phyloP scores from a whole-genome alignment of 2,797 vertebrate genomes.

The Neoniphon sammara region DNA sequence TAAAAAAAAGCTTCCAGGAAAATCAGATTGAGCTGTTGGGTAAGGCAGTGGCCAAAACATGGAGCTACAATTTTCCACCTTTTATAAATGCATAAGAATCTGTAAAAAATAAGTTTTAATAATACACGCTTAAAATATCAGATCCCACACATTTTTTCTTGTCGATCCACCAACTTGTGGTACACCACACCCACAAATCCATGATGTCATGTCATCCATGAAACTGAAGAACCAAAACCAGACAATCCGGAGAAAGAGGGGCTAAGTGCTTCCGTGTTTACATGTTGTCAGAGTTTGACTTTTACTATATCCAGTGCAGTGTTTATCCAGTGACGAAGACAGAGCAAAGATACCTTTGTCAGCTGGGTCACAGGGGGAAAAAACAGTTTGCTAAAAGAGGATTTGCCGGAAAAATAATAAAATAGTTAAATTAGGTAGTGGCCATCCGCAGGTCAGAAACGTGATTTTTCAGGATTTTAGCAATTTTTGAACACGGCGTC shows the following conservation, averaged over 20 bases:
- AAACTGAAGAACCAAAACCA: slow-evolving; percentile 1
- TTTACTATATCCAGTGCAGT: slow-evolving; percentile 50
- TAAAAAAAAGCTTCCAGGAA: slow-evolving; percentile 22
- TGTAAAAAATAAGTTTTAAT: slow-evolving; percentile 89
- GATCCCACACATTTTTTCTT: slow-evolving; percentile 12
- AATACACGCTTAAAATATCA: slow-evolving; percentile 85
- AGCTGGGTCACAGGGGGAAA: slow-evolving; percentile 13
- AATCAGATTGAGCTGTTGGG: slow-evolving; percentile 47
- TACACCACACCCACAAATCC: slow-evolving; percentile 28
- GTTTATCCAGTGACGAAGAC: slow-evolving; percentile 39
- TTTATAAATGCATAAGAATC: slow-evolving; percentile 90
- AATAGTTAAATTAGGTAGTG: too few species aligned
- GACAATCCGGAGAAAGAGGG: background rate
- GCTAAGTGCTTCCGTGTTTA: slow-evolving; percentile 13
- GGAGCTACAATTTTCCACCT: slow-evolving; percentile 46
- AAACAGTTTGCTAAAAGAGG: background rate
- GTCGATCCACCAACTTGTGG: slow-evolving; percentile 50
- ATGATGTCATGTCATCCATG: slow-evolving; percentile 19
- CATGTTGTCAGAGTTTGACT: slow-evolving; percentile 38
- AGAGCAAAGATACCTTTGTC: background rate
- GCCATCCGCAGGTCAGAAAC: too few species aligned
- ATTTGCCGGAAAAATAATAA: background rate
- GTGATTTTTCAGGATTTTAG: too few species aligned
- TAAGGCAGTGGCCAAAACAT: slow-evolving; percentile 29
- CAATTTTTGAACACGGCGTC: too few species aligned